These are phyloP conservation scores for Microtus pennsylvanicus DNA, from an alignment of 2,113 vertebrate genomes.

Conservation along the genomic window DNA sequence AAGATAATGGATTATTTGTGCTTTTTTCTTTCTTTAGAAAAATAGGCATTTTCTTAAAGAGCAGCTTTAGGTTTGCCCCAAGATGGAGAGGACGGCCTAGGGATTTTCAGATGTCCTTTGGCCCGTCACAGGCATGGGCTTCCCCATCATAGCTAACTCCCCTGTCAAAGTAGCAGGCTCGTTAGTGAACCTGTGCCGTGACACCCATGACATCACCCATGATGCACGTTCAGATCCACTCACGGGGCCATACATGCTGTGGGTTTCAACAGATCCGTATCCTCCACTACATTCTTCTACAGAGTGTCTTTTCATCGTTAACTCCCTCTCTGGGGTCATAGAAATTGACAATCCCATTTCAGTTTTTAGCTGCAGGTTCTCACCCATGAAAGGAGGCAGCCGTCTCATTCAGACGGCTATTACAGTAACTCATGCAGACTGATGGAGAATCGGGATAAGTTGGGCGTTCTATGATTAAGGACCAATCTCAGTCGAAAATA, in stretches of 20 bases:
- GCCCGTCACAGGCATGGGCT: accelerated
- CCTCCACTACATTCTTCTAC: accelerated
- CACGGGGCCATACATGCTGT: not conserved
- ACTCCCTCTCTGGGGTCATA: not conserved
- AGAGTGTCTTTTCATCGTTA: not conserved
- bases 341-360: constrained; percentile 7
- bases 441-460: not conserved
- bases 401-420: not conserved
- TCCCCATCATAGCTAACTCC: not conserved
- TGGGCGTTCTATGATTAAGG: not conserved
- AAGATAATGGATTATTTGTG: not conserved
- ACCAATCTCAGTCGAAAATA: not conserved
- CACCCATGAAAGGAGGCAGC: not conserved
- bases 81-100: not conserved
- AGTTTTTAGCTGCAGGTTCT: not conserved
- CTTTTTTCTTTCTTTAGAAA: not conserved
- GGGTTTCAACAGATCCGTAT: not conserved
- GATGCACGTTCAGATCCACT: not conserved
- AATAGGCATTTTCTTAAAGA: not conserved
- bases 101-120: not conserved
- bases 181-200: not conserved
- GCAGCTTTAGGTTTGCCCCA: not conserved
- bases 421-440: not conserved
- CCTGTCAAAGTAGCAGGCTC: not conserved
- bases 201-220: not conserved